These are phyloP conservation scores for Climacteris rufus DNA, from an alignment of 2,113 vertebrate genomes.

Conservation along the genomic window DNA sequence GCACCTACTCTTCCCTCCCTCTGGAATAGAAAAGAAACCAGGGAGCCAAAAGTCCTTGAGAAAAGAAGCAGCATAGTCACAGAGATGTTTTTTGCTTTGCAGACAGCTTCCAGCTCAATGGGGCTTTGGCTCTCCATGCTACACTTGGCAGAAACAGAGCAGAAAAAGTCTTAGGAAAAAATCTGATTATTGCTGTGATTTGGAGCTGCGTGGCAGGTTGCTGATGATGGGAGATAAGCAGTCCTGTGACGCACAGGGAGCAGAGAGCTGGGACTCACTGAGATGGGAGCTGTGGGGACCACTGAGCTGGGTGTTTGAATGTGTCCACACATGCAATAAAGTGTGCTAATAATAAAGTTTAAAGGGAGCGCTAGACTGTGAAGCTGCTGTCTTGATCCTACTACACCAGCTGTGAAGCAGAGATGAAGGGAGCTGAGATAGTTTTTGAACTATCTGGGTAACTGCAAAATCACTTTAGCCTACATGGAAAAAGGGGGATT, in stretches of 20 bases:
- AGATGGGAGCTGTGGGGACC: neutral
- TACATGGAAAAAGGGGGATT: neutral
- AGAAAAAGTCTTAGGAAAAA: neutral
- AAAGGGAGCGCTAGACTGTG: neutral
- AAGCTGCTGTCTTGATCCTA: neutral
- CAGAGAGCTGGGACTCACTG: neutral
- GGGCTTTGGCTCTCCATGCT: neutral
- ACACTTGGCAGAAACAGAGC: neutral
- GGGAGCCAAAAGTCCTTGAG: neutral
- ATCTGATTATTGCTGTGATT: neutral
- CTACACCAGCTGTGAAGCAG: neutral
- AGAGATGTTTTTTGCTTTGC: neutral
- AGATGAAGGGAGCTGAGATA: neutral
- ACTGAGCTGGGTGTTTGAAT: neutral
- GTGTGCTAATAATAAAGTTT: constrained; percentile 30
- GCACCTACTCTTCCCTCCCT: neutral
- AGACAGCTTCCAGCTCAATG: neutral
- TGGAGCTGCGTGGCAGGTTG: neutral
- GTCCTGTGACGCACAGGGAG: neutral
- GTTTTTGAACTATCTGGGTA: neutral
- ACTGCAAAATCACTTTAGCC: neutral
- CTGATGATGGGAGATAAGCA: neutral
- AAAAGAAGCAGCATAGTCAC: neutral
- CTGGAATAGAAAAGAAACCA: neutral
- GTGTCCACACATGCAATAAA: neutral